These are phyloP conservation scores for Chymomyza fuscimana DNA, from an alignment of 2,888 invertebrate genomes.

Conservation along the genomic window DNA sequence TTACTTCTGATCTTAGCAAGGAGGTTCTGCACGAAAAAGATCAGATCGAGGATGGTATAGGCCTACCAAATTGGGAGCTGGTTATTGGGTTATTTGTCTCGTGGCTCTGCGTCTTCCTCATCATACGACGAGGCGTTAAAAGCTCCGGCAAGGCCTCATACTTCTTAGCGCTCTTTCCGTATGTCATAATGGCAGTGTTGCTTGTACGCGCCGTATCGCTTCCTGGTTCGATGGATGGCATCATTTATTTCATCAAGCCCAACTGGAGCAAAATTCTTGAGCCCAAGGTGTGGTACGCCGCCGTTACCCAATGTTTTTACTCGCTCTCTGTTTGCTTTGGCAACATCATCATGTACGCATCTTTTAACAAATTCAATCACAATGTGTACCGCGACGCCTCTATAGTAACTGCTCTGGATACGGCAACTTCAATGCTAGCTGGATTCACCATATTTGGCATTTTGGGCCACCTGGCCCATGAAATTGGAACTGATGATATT, in stretches of 20 bases:
- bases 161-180: constrained; percentile 87
- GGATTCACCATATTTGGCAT: constrained; percentile 83
- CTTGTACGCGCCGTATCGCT: constrained; percentile 83
- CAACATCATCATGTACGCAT: constrained; percentile 83
- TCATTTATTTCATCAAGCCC: constrained; percentile 84
- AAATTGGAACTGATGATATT: constrained; percentile 80
- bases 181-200: constrained; percentile 84
- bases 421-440: constrained; percentile 82
- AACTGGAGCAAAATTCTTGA: constrained; percentile 84
- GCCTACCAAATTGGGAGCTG: constrained; percentile 81
- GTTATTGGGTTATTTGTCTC: constrained; percentile 81
- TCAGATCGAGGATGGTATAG: constrained; percentile 81
- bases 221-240: constrained; percentile 83
- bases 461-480: constrained; percentile 81
- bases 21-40: constrained; percentile 81
- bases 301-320: constrained; percentile 84
- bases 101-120: constrained; percentile 81
- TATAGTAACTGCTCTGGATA: constrained; percentile 82
- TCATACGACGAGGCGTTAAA: constrained; percentile 82
- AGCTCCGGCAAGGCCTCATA: constrained; percentile 87
- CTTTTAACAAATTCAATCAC: constrained; percentile 83
- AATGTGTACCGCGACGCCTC: constrained; percentile 83
- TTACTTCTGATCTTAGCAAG: constrained; percentile 74
- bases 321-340: constrained; percentile 84
- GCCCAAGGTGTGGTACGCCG: constrained; percentile 84